Evolutionary conservation across 1,140 invertebrate species (phyloP).

Genomic region (Zophobas morio): DNA sequence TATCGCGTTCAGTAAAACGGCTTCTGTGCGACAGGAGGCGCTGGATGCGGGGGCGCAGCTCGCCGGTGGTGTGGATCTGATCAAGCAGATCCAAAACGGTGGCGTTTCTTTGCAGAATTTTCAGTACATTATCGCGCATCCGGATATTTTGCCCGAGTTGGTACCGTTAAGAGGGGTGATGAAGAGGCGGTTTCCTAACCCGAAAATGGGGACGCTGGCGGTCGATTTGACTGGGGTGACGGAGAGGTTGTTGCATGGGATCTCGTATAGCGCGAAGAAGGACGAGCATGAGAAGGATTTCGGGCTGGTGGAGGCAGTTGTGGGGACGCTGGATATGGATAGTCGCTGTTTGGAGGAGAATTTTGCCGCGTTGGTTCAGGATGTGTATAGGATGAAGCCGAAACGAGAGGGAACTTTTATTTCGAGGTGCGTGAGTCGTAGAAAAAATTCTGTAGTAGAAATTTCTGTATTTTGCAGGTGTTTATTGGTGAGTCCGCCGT

Average conservation of each 20-base stretch:
- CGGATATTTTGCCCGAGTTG: conserved; percentile 83
- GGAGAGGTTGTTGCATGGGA: conserved; percentile 75
- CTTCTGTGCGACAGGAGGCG: conserved; percentile 72
- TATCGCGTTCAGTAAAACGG: conserved; percentile 80
- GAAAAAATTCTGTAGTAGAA: neutral
- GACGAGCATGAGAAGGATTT: conserved; percentile 80
- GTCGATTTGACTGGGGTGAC: conserved; percentile 75
- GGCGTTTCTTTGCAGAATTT: conserved; percentile 79
- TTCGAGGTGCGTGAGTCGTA: conserved; percentile 70
- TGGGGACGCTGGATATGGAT: conserved; percentile 83
- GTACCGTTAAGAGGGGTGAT: conserved; percentile 81
- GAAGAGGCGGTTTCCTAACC: conserved; percentile 82
- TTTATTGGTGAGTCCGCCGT: conserved; percentile 71
- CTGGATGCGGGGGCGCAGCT: conserved; percentile 78
- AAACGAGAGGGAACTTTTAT: conserved; percentile 78
- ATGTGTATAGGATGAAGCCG: conserved; percentile 74
- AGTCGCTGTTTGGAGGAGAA: conserved; percentile 80
- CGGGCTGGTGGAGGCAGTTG: conserved; percentile 74
- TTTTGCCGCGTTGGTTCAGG: conserved; percentile 74
- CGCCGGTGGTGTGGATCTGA: conserved; percentile 78
- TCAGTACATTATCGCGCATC: conserved; percentile 82
- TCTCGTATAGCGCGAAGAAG: conserved; percentile 76
- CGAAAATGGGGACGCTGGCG: conserved; percentile 78
- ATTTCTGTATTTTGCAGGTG: conserved; percentile 65
- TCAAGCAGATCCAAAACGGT: conserved; percentile 83